Conservation (phyloP, 2,888 invertebrate species). For the Camptogramma bilineatum region DNA sequence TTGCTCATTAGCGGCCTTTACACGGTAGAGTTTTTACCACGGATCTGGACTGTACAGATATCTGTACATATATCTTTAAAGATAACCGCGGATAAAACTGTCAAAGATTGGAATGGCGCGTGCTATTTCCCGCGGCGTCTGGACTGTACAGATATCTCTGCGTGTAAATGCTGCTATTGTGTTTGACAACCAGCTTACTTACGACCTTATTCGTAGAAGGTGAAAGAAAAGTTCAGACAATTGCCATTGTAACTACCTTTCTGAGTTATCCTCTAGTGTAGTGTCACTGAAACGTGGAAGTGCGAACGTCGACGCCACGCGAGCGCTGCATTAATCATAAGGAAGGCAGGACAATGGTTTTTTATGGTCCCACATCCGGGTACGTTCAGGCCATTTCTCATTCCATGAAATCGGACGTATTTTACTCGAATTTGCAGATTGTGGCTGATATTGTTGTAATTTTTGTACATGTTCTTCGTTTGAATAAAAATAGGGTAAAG, state of each 20-base stretch:
- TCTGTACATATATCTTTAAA: too few relatives aligned
- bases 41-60: too few relatives aligned
- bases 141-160: too few relatives aligned
- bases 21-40: too few relatives aligned
- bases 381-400: slow-evolving; percentile 61
- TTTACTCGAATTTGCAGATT: slow-evolving; percentile 41
- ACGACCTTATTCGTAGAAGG: too few relatives aligned
- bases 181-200: too few relatives aligned
- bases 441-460: slow-evolving; percentile 23
- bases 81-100: too few relatives aligned
- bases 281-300: slow-evolving; percentile 38
- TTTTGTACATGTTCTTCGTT: slow-evolving; percentile 16
- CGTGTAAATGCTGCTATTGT: too few relatives aligned
- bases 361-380: slow-evolving; percentile 62
- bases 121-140: too few relatives aligned
- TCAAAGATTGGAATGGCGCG: too few relatives aligned
- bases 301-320: slow-evolving; percentile 62
- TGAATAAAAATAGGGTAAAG: background rate
- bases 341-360: slow-evolving; percentile 66
- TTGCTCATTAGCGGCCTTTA: too few relatives aligned
- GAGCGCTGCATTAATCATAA: slow-evolving; percentile 74
- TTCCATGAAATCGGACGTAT: slow-evolving; percentile 49
- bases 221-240: too few relatives aligned
- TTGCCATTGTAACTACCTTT: background rate
- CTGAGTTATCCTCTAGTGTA: background rate